phyloP scores from a whole-genome alignment of 2,113 vertebrate species.

The Xyliphius kryptos region DNA sequence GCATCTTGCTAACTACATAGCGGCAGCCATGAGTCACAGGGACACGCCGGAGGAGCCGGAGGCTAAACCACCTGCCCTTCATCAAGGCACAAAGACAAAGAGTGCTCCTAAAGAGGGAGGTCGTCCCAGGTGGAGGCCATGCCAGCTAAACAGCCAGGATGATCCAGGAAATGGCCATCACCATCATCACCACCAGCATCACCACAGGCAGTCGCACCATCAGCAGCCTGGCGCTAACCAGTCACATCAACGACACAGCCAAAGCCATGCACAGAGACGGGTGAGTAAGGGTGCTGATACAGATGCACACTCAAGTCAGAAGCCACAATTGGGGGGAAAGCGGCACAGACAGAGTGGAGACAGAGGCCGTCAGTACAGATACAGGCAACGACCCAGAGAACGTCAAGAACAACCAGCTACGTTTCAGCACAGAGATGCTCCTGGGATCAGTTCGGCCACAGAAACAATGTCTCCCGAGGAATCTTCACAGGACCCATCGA shows the following conservation, averaged over 20 bases:
- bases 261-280: conserved; percentile 36
- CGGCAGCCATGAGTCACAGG: conserved; percentile 57
- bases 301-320: conserved; percentile 45
- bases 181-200: conserved; percentile 48
- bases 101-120: conserved; percentile 45
- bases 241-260: conserved; percentile 48
- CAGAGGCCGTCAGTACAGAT: conserved; percentile 52
- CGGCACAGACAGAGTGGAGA: conserved; percentile 53
- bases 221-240: conserved; percentile 41
- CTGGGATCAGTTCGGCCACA: conserved; percentile 30
- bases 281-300: conserved; percentile 28
- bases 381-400: conserved; percentile 42
- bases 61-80: conserved; percentile 28
- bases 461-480: conserved; percentile 43
- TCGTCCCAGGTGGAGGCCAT: conserved; percentile 64
- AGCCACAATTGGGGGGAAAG: conserved; percentile 46
- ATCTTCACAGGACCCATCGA: conserved; percentile 36
- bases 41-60: conserved; percentile 47
- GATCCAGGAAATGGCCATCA: conserved; percentile 44
- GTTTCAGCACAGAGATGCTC: conserved; percentile 4
- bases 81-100: conserved; percentile 46
- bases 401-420: conserved; percentile 9
- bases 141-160: conserved; percentile 62
- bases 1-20: conserved; percentile 18
- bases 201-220: conserved; percentile 41